Base-by-base conservation (phyloP, 1,140 invertebrate species). In the Drosophila oshimai region DNA sequence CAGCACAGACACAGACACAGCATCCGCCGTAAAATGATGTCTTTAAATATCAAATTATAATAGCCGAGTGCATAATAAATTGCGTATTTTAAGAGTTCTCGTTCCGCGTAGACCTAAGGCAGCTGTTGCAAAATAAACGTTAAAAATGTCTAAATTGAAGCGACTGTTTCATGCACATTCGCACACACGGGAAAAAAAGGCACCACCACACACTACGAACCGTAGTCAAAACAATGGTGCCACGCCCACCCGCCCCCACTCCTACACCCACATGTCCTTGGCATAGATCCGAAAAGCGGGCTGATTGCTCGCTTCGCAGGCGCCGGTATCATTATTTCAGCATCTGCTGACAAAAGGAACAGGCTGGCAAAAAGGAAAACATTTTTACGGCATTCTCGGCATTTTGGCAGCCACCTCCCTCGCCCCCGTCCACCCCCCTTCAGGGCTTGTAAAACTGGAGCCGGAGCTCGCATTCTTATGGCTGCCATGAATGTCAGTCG, bases 71-170 rank as follows among this genome's bases (percentile, higher is more conserved):
- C 58, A 64, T 65, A 64, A 64, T 68, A 50, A 61, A 67, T 75
- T 69, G 42, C 41, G 39, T 33, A 22, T 42, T 78, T 84, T 53
- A 86, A 86, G 74, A 67, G 74, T 78, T 86, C 46, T 55, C 47
- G 41, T 71, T 71, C 18, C 46, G 54, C 54, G 18, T 84, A 84
- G 64, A 71, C 69, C 45, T 84, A 84, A 74, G 74, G 36, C 71
- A 74, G 73, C 70, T 75, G 79, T 86, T 86, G 79, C 79, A 29
- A 79, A 84, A 79, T 84, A 81, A 86, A 84, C 51, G 80, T 84
- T 84, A 42, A 68, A 79, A 79, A 72, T 86, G 46, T 79, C 54
- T 33, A 62, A 58, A 58, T 50, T 50, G 34, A 57, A 51, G 73
- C 34, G 17, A 3, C 3, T 2, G 12, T 61, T 34, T 69, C 67